Base-by-base conservation (phyloP, 2,113 vertebrate species). In the Chelonoidis abingdonii region DNA sequence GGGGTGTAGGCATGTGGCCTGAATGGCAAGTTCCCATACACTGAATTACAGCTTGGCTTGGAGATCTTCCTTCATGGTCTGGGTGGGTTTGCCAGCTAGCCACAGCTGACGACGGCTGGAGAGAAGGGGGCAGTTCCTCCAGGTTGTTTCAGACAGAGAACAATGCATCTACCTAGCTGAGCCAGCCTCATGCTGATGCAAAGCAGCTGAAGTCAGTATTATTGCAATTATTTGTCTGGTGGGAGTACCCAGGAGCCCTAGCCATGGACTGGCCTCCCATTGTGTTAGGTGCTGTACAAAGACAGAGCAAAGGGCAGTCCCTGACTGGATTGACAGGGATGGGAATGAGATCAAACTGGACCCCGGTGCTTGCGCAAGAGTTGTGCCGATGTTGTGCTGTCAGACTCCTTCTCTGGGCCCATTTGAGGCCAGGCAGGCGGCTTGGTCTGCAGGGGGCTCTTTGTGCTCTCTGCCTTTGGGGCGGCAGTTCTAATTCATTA, bases 31-130 rank as follows among this genome's bases (percentile, higher is more conserved):
- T 41, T 44, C 72, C 38, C 0, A 62, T 31, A 22, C 84, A 44
- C 17, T 86, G 88, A 6, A 6, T 4, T 10, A 49, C 25, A 1
- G 21, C 49, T 0, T 0, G 12, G 22, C 8, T 54, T 1, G 0
- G 31, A 56, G 75, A 29, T 8, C 29, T 86, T 69, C 24, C 76
- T 5, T 47, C 16, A 6, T 0, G 2, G 62, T 29, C 38, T 53
- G 65, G 35, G 35, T 17, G 65, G 35, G 17, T n/a, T 35, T 65
- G 65, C 8, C 27, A 27, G 54, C 47, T 27, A 22, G 65, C 27
- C 3, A 6, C 31, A 31, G 57, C 57, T 27, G 27, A 27, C 1
- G 27, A 31, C 2, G 5, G 31, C 21, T 27, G n/a, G n/a, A 56
- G 53, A 38, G 22, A 8, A 53, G 11, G 52, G 35, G 52, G 10